Conservation (phyloP, 2,888 invertebrate species). For the Pecten maximus region DNA sequence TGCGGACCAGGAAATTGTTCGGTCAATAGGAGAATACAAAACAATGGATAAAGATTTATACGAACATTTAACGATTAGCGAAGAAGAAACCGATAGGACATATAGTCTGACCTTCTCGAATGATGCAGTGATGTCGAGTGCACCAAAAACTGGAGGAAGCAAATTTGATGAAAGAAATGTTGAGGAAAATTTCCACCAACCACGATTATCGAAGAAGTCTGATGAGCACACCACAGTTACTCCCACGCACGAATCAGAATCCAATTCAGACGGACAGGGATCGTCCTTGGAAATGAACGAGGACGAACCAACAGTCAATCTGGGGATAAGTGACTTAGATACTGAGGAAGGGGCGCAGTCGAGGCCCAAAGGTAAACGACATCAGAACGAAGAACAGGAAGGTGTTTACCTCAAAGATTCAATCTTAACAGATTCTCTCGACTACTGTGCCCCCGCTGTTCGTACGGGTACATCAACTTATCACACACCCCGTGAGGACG, state of each 20-base stretch:
- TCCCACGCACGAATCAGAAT: neutral
- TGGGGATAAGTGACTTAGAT: neutral
- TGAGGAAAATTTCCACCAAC: neutral
- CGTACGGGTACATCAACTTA: neutral
- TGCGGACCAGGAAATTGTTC: no score
- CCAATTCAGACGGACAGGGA: neutral
- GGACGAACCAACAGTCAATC: neutral
- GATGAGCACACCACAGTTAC: no score
- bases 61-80: no score
- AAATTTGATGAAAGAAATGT: neutral
- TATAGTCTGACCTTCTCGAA: no score
- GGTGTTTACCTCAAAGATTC: neutral
- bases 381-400: neutral
- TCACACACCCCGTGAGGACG: neutral
- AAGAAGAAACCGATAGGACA: no score
- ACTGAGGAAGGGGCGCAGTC: neutral
- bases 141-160: neutral
- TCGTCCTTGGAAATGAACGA: neutral
- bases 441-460: neutral
- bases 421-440: neutral
- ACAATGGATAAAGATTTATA: no score
- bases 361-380: neutral
- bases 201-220: neutral
- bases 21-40: no score
- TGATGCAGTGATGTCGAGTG: neutral